phyloP scores from a whole-genome alignment of 2,888 invertebrate species.

The Eugnorisma glareosa region DNA sequence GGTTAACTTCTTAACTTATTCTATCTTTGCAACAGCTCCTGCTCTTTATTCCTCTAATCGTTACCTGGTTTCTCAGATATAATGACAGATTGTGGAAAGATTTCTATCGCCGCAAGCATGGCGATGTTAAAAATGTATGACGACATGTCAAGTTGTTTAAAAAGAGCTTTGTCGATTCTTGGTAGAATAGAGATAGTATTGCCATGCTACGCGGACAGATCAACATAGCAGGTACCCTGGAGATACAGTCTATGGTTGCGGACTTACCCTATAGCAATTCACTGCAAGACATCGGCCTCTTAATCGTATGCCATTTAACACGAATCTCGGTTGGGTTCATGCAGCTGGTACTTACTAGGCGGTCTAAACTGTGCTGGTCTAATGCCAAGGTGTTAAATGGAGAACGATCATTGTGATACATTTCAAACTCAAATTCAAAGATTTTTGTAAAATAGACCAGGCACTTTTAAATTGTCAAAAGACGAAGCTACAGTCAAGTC shows the following conservation, averaged over 20 bases:
- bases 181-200: too few relatives aligned
- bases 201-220: background rate
- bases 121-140: too few relatives aligned
- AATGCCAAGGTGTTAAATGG: background rate
- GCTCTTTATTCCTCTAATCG: background rate
- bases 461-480: background rate
- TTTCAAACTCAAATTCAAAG: background rate
- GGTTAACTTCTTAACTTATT: constrained; percentile 59
- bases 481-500: background rate
- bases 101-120: too few relatives aligned
- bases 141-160: too few relatives aligned
- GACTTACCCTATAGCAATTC: background rate
- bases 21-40: background rate
- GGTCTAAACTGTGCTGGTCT: background rate
- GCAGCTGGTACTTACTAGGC: background rate
- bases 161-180: too few relatives aligned
- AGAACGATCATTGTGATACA: background rate
- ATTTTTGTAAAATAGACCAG: background rate
- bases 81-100: too few relatives aligned
- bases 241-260: background rate
- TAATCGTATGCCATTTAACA: background rate
- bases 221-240: background rate
- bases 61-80: background rate
- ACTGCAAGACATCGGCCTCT: background rate
- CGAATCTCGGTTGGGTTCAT: background rate